These are phyloP conservation scores for Hippocampus barbouri DNA, from an alignment of 2,113 vertebrate genomes.

Conservation along the genomic window DNA sequence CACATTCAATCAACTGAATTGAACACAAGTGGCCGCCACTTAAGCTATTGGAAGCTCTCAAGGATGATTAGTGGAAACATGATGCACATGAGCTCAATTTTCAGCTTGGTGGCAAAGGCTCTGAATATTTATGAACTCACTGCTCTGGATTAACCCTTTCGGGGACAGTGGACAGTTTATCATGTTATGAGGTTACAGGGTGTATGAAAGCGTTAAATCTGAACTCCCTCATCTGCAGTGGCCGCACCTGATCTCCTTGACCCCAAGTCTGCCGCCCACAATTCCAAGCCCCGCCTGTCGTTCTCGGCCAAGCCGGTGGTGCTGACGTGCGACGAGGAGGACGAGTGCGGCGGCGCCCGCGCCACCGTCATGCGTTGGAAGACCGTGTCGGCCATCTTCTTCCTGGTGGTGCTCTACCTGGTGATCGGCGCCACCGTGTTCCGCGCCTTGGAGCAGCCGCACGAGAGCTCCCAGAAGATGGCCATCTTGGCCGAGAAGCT, in stretches of 20 bases:
- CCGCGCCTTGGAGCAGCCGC: conserved; percentile 90
- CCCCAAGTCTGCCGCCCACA: conserved; percentile 91
- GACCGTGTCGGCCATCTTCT: conserved; percentile 94
- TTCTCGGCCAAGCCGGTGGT: conserved; percentile 89
- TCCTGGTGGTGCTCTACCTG: conserved; percentile 93
- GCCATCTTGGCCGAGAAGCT: conserved; percentile 88
- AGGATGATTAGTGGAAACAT: no score
- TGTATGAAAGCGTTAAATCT: no score
- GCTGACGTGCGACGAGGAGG: conserved; percentile 75
- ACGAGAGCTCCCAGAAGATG: conserved; percentile 85
- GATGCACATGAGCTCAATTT: no score
- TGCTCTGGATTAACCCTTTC: no score
- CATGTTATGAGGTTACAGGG: no score
- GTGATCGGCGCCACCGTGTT: conserved; percentile 95
- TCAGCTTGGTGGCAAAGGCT: no score
- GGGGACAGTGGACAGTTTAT: no score
- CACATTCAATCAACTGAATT: no score
- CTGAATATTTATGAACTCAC: no score
- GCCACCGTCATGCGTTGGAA: conserved; percentile 99
- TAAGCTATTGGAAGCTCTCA: no score
- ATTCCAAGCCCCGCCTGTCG: conserved; percentile 91
- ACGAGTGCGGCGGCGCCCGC: conserved; percentile 78
- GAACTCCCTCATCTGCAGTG: conserved; percentile 70
- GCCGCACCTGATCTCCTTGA: conserved; percentile 98
- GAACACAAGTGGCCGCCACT: no score